Evolutionary conservation across 1,140 invertebrate genomes (phyloP).

Genomic region (Drosophila littoralis): DNA sequence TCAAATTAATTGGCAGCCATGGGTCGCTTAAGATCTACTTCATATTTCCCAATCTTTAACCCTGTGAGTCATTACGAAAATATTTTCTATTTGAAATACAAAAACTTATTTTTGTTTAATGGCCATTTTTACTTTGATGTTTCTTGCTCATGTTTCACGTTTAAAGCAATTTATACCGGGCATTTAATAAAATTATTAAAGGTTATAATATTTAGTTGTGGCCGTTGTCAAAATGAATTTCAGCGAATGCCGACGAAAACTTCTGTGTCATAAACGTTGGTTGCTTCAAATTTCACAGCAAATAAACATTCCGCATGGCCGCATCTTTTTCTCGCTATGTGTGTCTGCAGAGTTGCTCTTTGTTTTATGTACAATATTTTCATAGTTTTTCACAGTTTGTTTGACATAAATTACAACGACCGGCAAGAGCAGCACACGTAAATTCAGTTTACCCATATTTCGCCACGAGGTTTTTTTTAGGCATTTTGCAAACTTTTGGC

Average conservation of each 20-base stretch:
- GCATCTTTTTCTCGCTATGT: slow-evolving; percentile 40
- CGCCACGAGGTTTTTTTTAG: slow-evolving; percentile 35
- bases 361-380: slow-evolving; percentile 64
- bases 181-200: slow-evolving; percentile 64
- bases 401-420: slow-evolving; percentile 73
- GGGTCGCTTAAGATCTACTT: slow-evolving; percentile 12
- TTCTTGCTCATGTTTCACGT: slow-evolving; percentile 27
- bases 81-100: slow-evolving; percentile 37
- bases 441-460: slow-evolving; percentile 63
- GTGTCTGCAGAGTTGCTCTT: slow-evolving; percentile 52
- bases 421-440: slow-evolving; percentile 35
- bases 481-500: slow-evolving; percentile 22
- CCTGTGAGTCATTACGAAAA: neutral
- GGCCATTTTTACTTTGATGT: slow-evolving; percentile 65
- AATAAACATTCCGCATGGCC: slow-evolving; percentile 73
- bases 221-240: slow-evolving; percentile 37
- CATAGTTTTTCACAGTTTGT: slow-evolving; percentile 61
- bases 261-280: slow-evolving; percentile 66
- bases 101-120: slow-evolving; percentile 66
- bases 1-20: slow-evolving; percentile 57
- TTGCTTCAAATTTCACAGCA: slow-evolving; percentile 70
- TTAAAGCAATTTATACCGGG: slow-evolving; percentile 61
- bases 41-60: neutral
- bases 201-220: slow-evolving; percentile 39
- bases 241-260: slow-evolving; percentile 43